A percentile compares a stretch with the other conserved stretches of the same genome.
phyloP scores from a whole-genome alignment of 2,797 vertebrate species.

The Antrozous pallidus region DNA sequence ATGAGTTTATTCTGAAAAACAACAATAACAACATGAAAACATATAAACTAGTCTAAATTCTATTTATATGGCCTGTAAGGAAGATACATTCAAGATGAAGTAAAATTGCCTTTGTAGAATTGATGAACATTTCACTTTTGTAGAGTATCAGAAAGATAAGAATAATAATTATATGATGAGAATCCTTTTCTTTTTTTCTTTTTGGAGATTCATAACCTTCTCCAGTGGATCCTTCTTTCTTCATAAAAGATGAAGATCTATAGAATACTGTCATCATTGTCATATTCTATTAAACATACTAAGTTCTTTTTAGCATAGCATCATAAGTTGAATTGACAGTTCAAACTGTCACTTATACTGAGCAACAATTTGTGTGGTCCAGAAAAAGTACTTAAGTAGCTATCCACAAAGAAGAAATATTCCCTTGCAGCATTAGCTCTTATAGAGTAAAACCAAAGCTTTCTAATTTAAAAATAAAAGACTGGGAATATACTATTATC shows the following conservation, averaged over 20 bases:
- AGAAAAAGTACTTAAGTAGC: conserved; percentile 12
- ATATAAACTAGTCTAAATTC: conserved; percentile 59
- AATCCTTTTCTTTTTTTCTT: background rate
- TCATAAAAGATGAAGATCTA: conserved; percentile 23
- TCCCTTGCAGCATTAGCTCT: conserved; percentile 13
- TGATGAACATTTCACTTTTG: conserved; percentile 43
- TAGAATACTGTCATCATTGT: conserved; percentile 5
- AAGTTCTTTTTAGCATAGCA: conserved; percentile 41
- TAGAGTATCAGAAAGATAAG: conserved; percentile 47
- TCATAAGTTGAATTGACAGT: conserved; percentile 40
- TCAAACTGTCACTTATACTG: background rate
- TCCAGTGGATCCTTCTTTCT: conserved; percentile 1
- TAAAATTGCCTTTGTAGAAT: conserved; percentile 67
- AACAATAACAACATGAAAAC: conserved; percentile 59
- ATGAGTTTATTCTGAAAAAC: conserved; percentile 69
- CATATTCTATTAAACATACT: background rate
- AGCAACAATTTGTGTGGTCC: background rate
- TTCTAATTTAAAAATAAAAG: conserved; percentile 40
- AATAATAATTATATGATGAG: conserved; percentile 2
- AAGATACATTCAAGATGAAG: conserved; percentile 60
- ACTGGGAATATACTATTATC: background rate
- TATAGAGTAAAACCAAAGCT: conserved; percentile 9
- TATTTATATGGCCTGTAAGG: conserved; percentile 57
- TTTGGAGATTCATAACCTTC: conserved; percentile 19
- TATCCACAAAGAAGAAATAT: background rate